Evolutionary conservation across 2,113 vertebrate species (phyloP), one percentile per base, ranked within the genome.

Genomic region (Grammatotria lemairii): DNA sequence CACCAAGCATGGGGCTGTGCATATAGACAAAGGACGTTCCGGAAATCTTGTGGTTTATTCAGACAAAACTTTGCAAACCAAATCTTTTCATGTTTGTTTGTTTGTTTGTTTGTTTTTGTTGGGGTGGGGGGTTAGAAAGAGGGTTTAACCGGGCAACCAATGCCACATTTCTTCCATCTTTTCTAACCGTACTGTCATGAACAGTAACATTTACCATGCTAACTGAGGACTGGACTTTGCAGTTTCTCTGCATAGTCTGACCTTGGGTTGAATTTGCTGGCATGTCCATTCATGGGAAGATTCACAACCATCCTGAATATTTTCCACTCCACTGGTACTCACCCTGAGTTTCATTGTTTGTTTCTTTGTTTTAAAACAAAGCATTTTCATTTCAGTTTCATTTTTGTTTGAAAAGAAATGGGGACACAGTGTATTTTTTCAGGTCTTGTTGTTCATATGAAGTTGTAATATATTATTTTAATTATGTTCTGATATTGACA

Each of bases 81-180:
- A 42, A 26, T 45, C 38, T 17, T 73, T 23, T 16, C 5, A 45
- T 73, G 21, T 33, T 33, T 33, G 16, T 63, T 33, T 58, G 49
- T 8, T 17, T 47, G 51, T 28, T 57, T 55, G 7, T 58, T 58
- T 9, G 4, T 60, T 57, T 57, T 57, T 28, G 5, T 51, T 1
- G 51, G 53, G 53, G 53, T 23, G 2, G 11, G 53, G 21, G 21
- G 6, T 68, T 68, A 38, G 33, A 68, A 38, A 68, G 10, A 65
- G 6, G 0, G 1, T 68, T 21, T 40, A 4, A 1, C 19, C 35
- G 3, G 63, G 33, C 35, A 14, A 21, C 19, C 7, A 13, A 68
- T 14, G n/a, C 35, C 11, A 40, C 2, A 8, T 40, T 40, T 23
- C 9, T 63, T 63, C 28, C 14, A 31, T 33, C 16, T 63, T 63